Conservation (phyloP, 1,140 invertebrate genomes). For the Drosophila rufa region DNA sequence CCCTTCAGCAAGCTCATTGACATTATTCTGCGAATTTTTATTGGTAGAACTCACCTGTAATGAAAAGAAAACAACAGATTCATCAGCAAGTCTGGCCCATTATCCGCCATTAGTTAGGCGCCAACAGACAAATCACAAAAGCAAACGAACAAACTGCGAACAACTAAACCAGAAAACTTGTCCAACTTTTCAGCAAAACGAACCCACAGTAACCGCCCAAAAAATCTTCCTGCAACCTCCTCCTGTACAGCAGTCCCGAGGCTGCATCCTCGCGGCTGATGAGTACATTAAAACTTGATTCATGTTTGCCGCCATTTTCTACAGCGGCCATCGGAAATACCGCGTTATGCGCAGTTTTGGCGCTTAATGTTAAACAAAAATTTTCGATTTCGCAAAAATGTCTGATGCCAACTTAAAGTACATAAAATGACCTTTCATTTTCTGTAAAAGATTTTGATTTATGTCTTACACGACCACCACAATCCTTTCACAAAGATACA, state of each 20-base stretch:
- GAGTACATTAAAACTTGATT: conserved; percentile 52
- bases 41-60: conserved; percentile 64
- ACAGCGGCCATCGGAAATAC: conserved; percentile 36
- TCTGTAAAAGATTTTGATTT: no score
- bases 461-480: no score
- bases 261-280: conserved; percentile 28
- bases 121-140: conserved; percentile 16
- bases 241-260: neutral
- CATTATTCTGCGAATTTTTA: neutral
- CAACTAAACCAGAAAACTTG: conserved; percentile 22
- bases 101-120: conserved; percentile 28
- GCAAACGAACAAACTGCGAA: conserved; percentile 9
- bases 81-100: conserved; percentile 33
- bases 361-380: no score
- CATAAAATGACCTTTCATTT: no score
- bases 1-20: conserved; percentile 5
- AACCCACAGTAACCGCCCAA: conserved; percentile 5
- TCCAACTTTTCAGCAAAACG: conserved; percentile 30
- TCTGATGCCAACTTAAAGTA: no score
- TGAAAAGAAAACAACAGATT: conserved; percentile 16
- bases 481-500: no score
- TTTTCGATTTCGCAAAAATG: no score
- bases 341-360: conserved; percentile 21
- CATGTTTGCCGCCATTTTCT: conserved; percentile 10
- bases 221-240: conserved; percentile 11